Percentiles rank a stretch among this genome's conserved stretches.
Conservation (phyloP, 2,888 invertebrate genomes). For the Macrosoma leucophasiata region DNA sequence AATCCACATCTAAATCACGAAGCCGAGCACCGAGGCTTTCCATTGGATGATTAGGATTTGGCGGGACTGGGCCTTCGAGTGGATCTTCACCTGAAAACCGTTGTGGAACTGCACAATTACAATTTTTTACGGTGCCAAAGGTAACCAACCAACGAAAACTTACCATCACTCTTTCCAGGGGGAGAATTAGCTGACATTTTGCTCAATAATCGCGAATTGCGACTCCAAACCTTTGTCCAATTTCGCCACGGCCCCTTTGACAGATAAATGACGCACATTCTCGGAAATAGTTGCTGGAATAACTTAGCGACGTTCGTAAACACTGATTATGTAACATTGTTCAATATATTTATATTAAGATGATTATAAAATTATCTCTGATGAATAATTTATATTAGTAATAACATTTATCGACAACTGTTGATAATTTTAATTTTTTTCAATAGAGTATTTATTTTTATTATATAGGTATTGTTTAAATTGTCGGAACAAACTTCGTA, state of each 20-base stretch:
- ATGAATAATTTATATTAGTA: too few species aligned
- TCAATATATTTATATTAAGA: too few species aligned
- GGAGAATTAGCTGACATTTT: constrained; percentile 69
- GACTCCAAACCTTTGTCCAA: constrained; percentile 57
- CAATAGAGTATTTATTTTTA: too few species aligned
- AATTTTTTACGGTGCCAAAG: too few species aligned
- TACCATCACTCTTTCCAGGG: constrained; percentile 62
- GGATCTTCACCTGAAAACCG: constrained; percentile 47
- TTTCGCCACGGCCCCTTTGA: constrained; percentile 55
- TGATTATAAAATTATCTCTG: too few species aligned
- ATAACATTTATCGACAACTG: too few species aligned
- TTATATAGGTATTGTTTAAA: too few species aligned
- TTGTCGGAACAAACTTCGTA: too few species aligned
- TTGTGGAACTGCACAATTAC: too few species aligned
- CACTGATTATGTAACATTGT: not conserved
- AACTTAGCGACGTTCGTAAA: not conserved
- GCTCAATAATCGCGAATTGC: constrained; percentile 41
- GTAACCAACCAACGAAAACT: too few species aligned
- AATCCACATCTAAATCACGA: constrained; percentile 76
- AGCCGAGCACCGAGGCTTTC: constrained; percentile 51
- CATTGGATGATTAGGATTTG: constrained; percentile 54
- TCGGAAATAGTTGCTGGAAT: constrained; percentile 36
- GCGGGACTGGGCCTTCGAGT: constrained; percentile 44
- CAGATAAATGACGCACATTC: constrained; percentile 51
- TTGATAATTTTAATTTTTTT: too few species aligned